Evolutionary conservation across 2,113 vertebrate genomes (phyloP).

Genomic region (Irena cyanogastra): DNA sequence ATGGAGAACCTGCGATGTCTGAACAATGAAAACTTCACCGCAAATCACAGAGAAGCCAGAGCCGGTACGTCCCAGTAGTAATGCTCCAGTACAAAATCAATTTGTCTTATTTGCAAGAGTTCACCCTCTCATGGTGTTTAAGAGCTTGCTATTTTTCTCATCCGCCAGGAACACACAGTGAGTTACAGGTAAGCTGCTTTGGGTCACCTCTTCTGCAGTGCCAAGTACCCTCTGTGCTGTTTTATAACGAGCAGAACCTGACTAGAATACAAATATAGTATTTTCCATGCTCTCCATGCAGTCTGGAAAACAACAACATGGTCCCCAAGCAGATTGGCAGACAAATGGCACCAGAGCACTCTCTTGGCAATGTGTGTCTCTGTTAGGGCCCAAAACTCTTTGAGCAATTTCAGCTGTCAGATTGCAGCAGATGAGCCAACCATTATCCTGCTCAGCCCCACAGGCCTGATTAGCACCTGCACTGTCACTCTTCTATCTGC

Average conservation of each 20-base stretch:
- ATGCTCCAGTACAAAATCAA: neutral
- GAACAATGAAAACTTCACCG: neutral
- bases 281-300: neutral
- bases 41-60: neutral
- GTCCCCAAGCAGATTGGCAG: constrained; percentile 35
- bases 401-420: constrained; percentile 51
- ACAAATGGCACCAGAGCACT: neutral
- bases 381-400: neutral
- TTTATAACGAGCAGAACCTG: neutral
- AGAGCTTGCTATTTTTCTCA: neutral
- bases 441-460: neutral
- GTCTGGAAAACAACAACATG: neutral
- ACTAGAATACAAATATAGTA: neutral
- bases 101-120: constrained; percentile 6
- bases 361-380: constrained; percentile 1
- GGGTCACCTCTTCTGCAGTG: neutral
- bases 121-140: neutral
- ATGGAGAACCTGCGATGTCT: neutral
- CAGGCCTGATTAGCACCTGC: constrained; percentile 49
- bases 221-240: neutral
- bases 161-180: fast-evolving
- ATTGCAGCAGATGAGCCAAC: constrained; percentile 7
- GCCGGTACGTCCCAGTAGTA: neutral
- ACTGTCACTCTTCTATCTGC: neutral
- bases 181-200: neutral